These are phyloP conservation scores for Podiceps cristatus DNA, from an alignment of 2,113 vertebrate genomes.

Conservation along the genomic window DNA sequence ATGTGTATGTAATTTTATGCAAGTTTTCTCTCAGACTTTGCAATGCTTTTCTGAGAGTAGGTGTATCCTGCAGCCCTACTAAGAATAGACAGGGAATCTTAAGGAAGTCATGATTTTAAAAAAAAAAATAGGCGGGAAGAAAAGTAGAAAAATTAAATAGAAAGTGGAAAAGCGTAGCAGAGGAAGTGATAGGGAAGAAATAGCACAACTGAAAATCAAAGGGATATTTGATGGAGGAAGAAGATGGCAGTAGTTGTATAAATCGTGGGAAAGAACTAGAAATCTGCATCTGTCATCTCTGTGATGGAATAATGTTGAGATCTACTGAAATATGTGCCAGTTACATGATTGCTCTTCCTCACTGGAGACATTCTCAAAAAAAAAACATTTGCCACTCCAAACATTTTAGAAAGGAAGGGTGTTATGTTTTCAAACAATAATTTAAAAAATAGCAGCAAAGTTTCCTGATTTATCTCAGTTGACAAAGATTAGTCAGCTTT, in stretches of 20 bases:
- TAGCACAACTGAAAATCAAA: background rate
- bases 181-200: background rate
- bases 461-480: background rate
- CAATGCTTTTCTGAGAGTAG: background rate
- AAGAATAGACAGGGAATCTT: background rate
- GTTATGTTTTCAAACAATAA: background rate
- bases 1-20: background rate
- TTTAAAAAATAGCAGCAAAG: background rate
- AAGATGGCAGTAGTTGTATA: background rate
- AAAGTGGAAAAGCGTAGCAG: background rate
- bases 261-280: background rate
- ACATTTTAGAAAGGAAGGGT: background rate
- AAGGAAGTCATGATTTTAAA: background rate
- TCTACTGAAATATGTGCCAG: background rate
- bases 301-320: background rate
- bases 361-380: background rate
- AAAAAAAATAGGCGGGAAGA: background rate
- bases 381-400: background rate
- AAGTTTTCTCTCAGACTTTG: background rate
- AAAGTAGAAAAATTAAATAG: background rate
- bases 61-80: background rate
- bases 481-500: background rate
- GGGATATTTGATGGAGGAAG: background rate
- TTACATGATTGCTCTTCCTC: background rate
- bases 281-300: background rate